Evolutionary conservation across 2,113 vertebrate species (phyloP).

Genomic region (Dermatemys mawii): DNA sequence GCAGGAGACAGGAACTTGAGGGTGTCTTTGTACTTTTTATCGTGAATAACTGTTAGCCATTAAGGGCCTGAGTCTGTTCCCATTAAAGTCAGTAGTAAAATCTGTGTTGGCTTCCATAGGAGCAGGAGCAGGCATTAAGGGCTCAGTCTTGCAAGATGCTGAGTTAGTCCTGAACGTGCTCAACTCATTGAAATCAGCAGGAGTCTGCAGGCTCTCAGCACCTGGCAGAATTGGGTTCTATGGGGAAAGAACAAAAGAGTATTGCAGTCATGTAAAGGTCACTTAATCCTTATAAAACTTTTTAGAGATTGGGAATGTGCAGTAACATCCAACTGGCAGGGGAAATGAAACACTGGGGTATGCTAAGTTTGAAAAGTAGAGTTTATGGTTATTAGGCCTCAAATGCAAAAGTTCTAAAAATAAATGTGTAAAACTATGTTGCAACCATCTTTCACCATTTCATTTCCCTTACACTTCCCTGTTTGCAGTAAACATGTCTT

Average conservation of each 20-base stretch:
- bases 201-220: background rate
- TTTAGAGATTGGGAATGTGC: background rate
- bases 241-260: background rate
- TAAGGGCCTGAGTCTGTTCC: constrained; percentile 53
- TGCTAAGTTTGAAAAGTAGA: background rate
- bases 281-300: constrained; percentile 9
- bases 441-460: constrained; percentile 11
- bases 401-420: constrained; percentile 36
- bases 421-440: constrained; percentile 20
- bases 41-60: constrained; percentile 68
- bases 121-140: background rate
- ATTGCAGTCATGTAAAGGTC: constrained; percentile 18
- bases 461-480: constrained; percentile 17
- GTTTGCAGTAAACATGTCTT: constrained; percentile 51
- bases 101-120: background rate
- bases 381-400: constrained; percentile 14
- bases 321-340: constrained; percentile 22
- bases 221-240: background rate
- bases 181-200: background rate
- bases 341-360: background rate
- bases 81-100: background rate
- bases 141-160: background rate
- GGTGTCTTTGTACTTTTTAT: constrained; percentile 70
- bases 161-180: background rate
- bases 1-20: constrained; percentile 60